These are phyloP conservation scores for Urosaurus nigricauda DNA, from an alignment of 2,797 vertebrate genomes.

Conservation along the genomic window DNA sequence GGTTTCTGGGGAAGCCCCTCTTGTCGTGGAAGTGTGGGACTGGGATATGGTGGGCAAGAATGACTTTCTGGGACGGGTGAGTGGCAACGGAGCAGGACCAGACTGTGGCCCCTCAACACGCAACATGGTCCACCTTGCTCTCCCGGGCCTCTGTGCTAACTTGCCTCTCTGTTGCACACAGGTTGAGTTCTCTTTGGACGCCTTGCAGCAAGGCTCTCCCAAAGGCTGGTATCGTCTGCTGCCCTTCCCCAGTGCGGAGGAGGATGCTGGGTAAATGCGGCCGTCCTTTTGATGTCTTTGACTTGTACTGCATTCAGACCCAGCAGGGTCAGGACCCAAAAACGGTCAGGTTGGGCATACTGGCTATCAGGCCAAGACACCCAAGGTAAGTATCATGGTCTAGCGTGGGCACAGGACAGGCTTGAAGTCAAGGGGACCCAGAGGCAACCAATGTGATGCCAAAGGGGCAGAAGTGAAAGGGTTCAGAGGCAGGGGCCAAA, in stretches of 20 bases:
- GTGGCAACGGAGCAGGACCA: neutral
- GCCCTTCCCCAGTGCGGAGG: slow-evolving; percentile 84
- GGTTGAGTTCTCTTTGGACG: slow-evolving; percentile 87
- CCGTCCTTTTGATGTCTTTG: neutral
- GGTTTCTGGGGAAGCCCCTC: slow-evolving; percentile 65
- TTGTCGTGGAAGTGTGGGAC: slow-evolving; percentile 92
- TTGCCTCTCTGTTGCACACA: slow-evolving; percentile 53
- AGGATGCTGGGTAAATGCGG: slow-evolving; percentile 83
- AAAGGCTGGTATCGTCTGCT: slow-evolving; percentile 92
- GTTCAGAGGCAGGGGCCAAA: neutral
- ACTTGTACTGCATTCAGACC: too few species aligned
- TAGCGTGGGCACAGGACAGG: neutral
- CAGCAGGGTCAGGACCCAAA: neutral
- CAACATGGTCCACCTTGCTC: neutral
- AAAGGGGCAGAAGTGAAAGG: neutral
- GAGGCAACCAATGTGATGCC: neutral
- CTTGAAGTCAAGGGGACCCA: neutral
- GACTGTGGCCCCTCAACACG: too few species aligned
- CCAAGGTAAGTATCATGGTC: neutral
- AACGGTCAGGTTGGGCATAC: neutral
- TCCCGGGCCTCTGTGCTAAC: neutral
- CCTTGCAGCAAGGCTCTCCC: slow-evolving; percentile 79
- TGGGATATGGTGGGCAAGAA: slow-evolving; percentile 97
- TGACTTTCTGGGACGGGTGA: slow-evolving; percentile 91
- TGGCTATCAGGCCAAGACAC: neutral